Conservation (phyloP, 2,888 invertebrate species). For the Dexiosoma caninum region DNA sequence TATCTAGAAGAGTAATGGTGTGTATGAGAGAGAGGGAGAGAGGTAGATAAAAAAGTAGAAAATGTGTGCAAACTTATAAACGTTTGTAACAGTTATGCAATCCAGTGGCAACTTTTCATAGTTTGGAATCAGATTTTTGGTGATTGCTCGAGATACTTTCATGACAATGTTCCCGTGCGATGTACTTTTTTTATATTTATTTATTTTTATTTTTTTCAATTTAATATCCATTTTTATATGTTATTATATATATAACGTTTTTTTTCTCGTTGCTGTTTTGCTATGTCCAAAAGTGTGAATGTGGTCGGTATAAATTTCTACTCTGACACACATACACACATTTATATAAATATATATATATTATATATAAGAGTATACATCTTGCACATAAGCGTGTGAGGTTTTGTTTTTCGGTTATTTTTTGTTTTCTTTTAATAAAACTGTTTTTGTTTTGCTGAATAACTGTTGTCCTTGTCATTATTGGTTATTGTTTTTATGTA, state of each 20-base stretch:
- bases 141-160: conserved; percentile 5
- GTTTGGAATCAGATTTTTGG: conserved; percentile 1
- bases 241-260: not conserved
- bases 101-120: not conserved
- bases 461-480: not conserved
- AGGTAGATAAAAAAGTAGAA: not conserved
- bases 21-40: not conserved
- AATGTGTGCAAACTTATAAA: not conserved
- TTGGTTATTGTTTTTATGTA: conserved; percentile 6
- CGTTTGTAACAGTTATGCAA: not conserved
- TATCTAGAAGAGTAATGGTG: not conserved
- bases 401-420: too few relatives aligned
- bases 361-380: too few relatives aligned
- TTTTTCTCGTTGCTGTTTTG: not conserved
- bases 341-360: too few relatives aligned
- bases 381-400: too few relatives aligned
- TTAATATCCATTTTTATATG: not conserved
- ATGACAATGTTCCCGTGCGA: not conserved
- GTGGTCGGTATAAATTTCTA: not conserved
- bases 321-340: not conserved
- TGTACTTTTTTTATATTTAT: too few relatives aligned
- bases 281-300: not conserved
- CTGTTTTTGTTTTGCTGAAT: conserved; percentile 5
- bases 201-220: not conserved
- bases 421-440: not conserved